Conservation (phyloP, 2,888 invertebrate genomes). For the Teleogryllus oceanicus region DNA sequence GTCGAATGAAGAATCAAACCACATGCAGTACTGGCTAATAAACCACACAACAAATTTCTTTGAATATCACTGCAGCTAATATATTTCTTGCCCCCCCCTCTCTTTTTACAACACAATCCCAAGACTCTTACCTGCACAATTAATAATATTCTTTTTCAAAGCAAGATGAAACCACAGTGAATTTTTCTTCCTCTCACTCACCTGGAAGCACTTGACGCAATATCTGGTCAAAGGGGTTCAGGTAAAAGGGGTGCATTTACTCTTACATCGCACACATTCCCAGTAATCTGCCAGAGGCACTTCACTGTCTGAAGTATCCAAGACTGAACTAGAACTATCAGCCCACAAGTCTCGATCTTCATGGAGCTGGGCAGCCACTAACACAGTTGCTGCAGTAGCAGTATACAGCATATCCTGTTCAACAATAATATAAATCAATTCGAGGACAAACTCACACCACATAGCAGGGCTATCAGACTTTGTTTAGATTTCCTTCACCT, state of each 20-base stretch:
- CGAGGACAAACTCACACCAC: too few species aligned
- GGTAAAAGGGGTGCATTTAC: neutral
- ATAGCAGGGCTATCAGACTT: too few species aligned
- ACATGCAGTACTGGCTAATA: too few species aligned
- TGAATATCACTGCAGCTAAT: too few species aligned
- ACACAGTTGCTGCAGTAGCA: slow-evolving; percentile 1
- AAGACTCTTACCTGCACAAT: too few species aligned
- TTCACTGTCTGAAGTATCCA: neutral
- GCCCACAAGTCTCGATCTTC: neutral
- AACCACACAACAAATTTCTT: too few species aligned
- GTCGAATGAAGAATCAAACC: too few species aligned
- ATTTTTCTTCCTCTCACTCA: neutral
- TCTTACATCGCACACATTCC: slow-evolving; percentile 1
- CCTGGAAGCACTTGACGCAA: slow-evolving; percentile 1
- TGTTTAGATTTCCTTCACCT: too few species aligned
- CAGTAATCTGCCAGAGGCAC: neutral
- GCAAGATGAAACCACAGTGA: neutral
- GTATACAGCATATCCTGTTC: neutral
- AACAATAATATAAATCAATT: too few species aligned
- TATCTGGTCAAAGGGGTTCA: neutral
- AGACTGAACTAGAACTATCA: neutral
- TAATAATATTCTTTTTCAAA: too few species aligned
- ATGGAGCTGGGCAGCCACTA: neutral
- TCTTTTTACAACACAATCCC: too few species aligned
- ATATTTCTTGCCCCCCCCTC: too few species aligned